Conservation (phyloP, 2,888 invertebrate genomes). For the Cylindroiulus punctatus region DNA sequence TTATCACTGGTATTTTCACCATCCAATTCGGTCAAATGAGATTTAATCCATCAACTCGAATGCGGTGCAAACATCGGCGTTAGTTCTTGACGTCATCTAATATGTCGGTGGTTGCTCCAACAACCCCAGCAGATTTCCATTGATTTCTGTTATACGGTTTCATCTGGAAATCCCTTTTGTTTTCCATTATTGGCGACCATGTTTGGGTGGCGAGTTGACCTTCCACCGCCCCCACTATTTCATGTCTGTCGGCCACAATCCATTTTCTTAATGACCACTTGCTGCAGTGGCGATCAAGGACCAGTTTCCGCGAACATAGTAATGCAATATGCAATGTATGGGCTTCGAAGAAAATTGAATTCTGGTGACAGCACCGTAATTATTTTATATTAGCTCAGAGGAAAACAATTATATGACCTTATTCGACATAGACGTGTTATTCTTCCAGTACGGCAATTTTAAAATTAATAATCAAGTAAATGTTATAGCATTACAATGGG, state of each 20-base stretch:
- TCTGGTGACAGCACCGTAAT: not conserved
- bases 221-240: not conserved
- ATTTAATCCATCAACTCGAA: too few species aligned
- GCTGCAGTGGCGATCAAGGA: not conserved
- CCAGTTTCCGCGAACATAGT: not conserved
- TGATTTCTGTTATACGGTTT: not conserved
- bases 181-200: not conserved
- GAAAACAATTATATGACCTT: not conserved
- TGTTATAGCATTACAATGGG: too few species aligned
- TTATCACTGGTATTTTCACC: too few species aligned
- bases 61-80: too few species aligned
- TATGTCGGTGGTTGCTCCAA: not conserved
- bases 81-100: not conserved
- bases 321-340: not conserved
- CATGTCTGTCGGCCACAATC: not conserved
- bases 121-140: not conserved
- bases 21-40: too few species aligned
- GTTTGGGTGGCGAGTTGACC: not conserved
- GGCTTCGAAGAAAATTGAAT: not conserved
- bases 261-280: conserved; percentile 4
- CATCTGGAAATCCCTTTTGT: not conserved
- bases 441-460: too few species aligned
- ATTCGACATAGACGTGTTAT: too few species aligned
- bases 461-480: too few species aligned
- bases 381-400: not conserved